These are phyloP conservation scores for Lepidurus apus DNA, from an alignment of 1,140 invertebrate species.

Conservation along the genomic window DNA sequence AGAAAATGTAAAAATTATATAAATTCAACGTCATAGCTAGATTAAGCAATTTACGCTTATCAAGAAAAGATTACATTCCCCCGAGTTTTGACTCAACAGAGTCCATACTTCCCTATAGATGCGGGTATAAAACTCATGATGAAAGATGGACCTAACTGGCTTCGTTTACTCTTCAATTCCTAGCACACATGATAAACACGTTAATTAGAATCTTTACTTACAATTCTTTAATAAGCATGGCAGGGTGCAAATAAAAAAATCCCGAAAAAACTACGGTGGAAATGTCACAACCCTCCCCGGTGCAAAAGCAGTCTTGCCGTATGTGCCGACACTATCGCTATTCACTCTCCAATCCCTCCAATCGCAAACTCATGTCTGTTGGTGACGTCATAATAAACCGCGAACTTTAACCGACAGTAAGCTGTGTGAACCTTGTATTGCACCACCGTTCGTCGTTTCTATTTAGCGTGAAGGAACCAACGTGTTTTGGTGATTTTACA, in stretches of 20 bases:
- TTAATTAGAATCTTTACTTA: slow-evolving; percentile 40
- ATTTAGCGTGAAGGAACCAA: background rate
- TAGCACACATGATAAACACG: background rate
- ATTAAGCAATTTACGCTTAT: slow-evolving; percentile 16
- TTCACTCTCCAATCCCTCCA: background rate
- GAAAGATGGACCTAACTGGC: slow-evolving; percentile 20
- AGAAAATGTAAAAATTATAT: slow-evolving; percentile 9
- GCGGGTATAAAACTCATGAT: slow-evolving; percentile 15
- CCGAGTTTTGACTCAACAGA: slow-evolving; percentile 11
- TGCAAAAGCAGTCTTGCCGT: slow-evolving; percentile 10
- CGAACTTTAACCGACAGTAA: background rate
- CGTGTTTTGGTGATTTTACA: slow-evolving; percentile 3
- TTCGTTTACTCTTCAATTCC: background rate
- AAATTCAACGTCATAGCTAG: background rate
- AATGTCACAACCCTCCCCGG: slow-evolving; percentile 13
- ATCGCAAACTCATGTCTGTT: background rate
- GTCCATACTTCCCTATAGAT: slow-evolving; percentile 25
- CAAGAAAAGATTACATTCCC: background rate
- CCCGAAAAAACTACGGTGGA: background rate
- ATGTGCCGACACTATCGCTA: slow-evolving; percentile 12
- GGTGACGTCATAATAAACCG: background rate
- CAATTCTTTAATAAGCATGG: slow-evolving; percentile 51
- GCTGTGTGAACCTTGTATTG: background rate
- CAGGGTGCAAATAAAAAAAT: background rate
- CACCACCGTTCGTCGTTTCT: background rate